Evolutionary conservation across 2,113 vertebrate genomes (phyloP).

Genomic region (Kryptolebias marmoratus): DNA sequence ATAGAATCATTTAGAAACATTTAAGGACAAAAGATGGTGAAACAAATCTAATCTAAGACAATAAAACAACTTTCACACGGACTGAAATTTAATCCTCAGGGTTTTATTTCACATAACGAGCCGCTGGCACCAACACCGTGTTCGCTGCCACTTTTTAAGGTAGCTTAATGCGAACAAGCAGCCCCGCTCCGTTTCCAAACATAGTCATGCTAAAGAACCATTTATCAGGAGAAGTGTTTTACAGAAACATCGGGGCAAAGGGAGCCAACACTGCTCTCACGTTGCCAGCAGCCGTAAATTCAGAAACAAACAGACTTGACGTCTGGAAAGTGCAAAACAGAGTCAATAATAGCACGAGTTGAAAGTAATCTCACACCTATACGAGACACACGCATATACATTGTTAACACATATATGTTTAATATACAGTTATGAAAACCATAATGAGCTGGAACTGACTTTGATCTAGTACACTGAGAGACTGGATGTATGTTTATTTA

Average conservation of each 20-base stretch:
- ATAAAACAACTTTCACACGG: not conserved
- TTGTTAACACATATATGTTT: not conserved
- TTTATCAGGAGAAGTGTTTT: constrained; percentile 31
- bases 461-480: constrained; percentile 22
- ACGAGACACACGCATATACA: not conserved
- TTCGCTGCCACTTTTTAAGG: constrained; percentile 13
- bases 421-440: not conserved
- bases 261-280: constrained; percentile 6
- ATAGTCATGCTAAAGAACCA: constrained; percentile 51
- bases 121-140: not conserved
- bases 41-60: constrained; percentile 1
- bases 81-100: not conserved
- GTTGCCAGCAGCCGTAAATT: constrained; percentile 24
- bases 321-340: not conserved
- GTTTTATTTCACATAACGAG: not conserved
- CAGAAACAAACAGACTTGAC: constrained; percentile 29
- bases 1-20: not conserved
- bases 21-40: not conserved
- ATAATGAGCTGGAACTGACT: constrained; percentile 23
- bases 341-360: not conserved
- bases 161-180: constrained; percentile 12
- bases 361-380: not conserved
- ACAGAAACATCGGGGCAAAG: constrained; percentile 34
- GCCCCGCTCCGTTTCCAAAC: constrained; percentile 51
- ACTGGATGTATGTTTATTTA: constrained; percentile 34